Percentiles rank a stretch among this genome's conserved stretches.
Evolutionary conservation across 2,797 vertebrate genomes (phyloP).

Genomic region (Myotis myotis): DNA sequence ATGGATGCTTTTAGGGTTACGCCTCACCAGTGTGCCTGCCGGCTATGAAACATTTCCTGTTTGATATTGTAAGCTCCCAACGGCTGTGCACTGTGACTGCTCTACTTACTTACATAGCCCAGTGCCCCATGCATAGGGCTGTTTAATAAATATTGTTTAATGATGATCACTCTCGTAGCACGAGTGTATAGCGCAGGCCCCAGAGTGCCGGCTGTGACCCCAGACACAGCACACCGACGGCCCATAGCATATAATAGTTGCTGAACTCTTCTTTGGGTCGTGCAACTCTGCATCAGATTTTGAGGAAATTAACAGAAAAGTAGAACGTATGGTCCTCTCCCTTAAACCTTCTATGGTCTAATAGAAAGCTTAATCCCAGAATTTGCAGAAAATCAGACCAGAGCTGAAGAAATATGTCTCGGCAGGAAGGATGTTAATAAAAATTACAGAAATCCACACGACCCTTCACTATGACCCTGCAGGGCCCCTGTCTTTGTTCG

Average conservation of each 20-base stretch:
- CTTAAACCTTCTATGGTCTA: not conserved
- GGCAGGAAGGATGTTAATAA: not conserved
- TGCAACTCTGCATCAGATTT: not conserved
- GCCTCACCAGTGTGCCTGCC: not conserved
- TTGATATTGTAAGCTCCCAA: constrained; percentile 52
- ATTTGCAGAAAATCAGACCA: constrained; percentile 9
- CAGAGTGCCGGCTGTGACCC: not conserved
- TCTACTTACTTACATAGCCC: not conserved
- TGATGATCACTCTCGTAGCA: not conserved
- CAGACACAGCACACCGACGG: not conserved
- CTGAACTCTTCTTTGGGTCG: not conserved
- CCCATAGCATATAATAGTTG: not conserved
- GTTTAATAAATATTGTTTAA: constrained; percentile 35
- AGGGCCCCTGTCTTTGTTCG: not conserved
- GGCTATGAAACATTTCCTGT: constrained; percentile 3
- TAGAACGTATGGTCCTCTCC: not conserved
- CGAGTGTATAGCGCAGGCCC: not conserved
- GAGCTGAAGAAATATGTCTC: not conserved
- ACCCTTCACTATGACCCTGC: not conserved
- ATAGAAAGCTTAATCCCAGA: not conserved
- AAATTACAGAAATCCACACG: not conserved
- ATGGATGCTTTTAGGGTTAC: constrained; percentile 21
- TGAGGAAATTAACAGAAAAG: not conserved
- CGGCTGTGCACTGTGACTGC: not conserved
- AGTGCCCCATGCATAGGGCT: not conserved